Evolutionary conservation across 2,888 invertebrate genomes (phyloP), one percentile per base, ranked within the genome.

Genomic region (Calephelis perditalis): DNA sequence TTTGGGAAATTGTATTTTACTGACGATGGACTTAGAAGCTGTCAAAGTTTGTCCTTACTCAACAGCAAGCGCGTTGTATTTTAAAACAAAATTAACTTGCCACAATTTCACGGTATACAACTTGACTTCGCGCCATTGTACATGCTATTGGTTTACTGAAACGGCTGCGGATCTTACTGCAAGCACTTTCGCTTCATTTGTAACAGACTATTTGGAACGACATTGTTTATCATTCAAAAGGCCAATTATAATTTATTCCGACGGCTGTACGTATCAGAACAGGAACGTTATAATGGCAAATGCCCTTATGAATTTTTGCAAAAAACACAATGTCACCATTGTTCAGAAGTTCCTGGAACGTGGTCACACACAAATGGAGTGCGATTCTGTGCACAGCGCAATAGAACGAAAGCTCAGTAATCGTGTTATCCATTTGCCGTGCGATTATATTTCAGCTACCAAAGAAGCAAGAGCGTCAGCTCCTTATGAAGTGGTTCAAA

Each of bases 401-500:
- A 73, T 79, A 37, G 78, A 79, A 66, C 64, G 69, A 55, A 73
- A 69, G 40, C 56, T 72, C n/a, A 72, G 71, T 63, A 68, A 73
- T 45, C 63, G 68, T 46, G 68, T 67, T 52, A 63, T 65, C 12
- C 61, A 71, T 61, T 43, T 70, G 8, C 74, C 73, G 9, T 58
- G 64, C 44, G 73, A 74, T 46, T 76, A 72, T 67, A 45, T 67
- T 1, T 52, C 62, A 36, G 58, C 70, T n/a, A 68, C 70, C 7
- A 62, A 62, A 61, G 63, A 63, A 46, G 61, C 61, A 15, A 56
- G 61, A 1, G 40, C 5, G 40, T 26, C 44, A 15, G 44, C 26
- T 10, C 63, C 63, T 7, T 65, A 61, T 37, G 63, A 61, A 55
- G 57, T 26, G 40, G 37, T 59, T 43, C 15, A 54, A 10, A 5